These are phyloP conservation scores for Pangasius krempfi DNA, from an alignment of 2,797 vertebrate species.

Conservation along the genomic window DNA sequence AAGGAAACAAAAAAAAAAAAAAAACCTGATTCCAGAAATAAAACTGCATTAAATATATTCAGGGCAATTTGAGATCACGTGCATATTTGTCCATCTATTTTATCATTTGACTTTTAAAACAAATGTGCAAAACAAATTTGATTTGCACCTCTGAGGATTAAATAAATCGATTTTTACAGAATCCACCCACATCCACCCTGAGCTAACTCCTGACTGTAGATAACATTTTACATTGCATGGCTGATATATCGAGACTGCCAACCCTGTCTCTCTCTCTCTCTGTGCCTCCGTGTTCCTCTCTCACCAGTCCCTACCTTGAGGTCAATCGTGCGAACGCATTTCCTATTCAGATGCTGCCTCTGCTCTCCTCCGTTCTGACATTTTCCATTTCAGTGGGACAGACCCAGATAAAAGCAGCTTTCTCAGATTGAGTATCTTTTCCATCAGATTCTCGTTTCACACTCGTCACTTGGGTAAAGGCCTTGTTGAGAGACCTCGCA, in stretches of 20 bases:
- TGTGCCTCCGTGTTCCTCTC: not conserved
- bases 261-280: constrained; percentile 15
- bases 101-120: constrained; percentile 50
- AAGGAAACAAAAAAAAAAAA: not conserved
- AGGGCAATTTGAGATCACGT: not conserved
- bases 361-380: constrained; percentile 53
- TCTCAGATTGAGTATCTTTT: constrained; percentile 42
- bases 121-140: constrained; percentile 58
- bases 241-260: constrained; percentile 45
- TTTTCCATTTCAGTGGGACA: constrained; percentile 51
- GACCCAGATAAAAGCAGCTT: constrained; percentile 17
- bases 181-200: constrained; percentile 31
- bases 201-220: constrained; percentile 27
- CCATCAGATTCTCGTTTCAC: constrained; percentile 34
- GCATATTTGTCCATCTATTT: not conserved
- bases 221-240: constrained; percentile 49
- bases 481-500: constrained; percentile 7
- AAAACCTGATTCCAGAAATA: not conserved
- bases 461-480: constrained; percentile 26
- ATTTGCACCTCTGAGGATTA: constrained; percentile 57
- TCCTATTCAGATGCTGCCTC: constrained; percentile 63
- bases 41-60: not conserved
- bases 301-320: constrained; percentile 38
- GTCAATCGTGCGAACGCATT: constrained; percentile 59
- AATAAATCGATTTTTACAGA: constrained; percentile 41